These are phyloP conservation scores for Latheticus oryzae DNA, from an alignment of 2,888 invertebrate genomes.

Conservation along the genomic window DNA sequence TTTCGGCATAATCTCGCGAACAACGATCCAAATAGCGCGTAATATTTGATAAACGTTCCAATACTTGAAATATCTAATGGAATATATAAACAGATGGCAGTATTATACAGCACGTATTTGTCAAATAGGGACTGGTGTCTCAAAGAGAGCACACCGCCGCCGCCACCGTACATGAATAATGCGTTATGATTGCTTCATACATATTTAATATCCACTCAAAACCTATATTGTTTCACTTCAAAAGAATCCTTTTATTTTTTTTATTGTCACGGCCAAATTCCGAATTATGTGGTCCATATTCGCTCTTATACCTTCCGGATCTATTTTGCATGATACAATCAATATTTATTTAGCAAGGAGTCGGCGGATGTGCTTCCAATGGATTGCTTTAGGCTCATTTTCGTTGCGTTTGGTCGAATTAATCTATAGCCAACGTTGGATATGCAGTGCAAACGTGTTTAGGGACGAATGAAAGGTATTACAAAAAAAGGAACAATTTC, in stretches of 20 bases:
- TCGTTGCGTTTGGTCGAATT: constrained; percentile 18
- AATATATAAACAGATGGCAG: constrained; percentile 57
- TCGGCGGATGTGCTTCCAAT: constrained; percentile 2
- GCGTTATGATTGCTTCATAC: constrained; percentile 60
- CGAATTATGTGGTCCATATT: constrained; percentile 24
- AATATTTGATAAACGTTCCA: constrained; percentile 45
- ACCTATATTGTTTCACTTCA: constrained; percentile 51
- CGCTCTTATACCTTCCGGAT: constrained; percentile 10
- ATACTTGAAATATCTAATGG: constrained; percentile 56
- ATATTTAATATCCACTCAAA: constrained; percentile 57
- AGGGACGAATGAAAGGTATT: too few species aligned
- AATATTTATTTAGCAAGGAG: constrained; percentile 20
- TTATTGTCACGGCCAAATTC: constrained; percentile 32
- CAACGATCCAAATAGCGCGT: constrained; percentile 40
- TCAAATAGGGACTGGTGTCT: constrained; percentile 53
- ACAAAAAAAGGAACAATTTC: too few species aligned
- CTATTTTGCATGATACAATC: constrained; percentile 23
- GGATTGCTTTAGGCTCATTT: constrained; percentile 10
- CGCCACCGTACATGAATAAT: constrained; percentile 55
- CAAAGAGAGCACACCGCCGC: constrained; percentile 50
- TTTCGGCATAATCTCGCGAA: constrained; percentile 31
- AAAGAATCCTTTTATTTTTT: constrained; percentile 43
- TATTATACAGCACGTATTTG: constrained; percentile 58
- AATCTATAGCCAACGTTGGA: constrained; percentile 3
- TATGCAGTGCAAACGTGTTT: constrained; percentile 22